These are phyloP conservation scores for Thera britannica DNA, from an alignment of 2,888 invertebrate genomes.

Conservation along the genomic window DNA sequence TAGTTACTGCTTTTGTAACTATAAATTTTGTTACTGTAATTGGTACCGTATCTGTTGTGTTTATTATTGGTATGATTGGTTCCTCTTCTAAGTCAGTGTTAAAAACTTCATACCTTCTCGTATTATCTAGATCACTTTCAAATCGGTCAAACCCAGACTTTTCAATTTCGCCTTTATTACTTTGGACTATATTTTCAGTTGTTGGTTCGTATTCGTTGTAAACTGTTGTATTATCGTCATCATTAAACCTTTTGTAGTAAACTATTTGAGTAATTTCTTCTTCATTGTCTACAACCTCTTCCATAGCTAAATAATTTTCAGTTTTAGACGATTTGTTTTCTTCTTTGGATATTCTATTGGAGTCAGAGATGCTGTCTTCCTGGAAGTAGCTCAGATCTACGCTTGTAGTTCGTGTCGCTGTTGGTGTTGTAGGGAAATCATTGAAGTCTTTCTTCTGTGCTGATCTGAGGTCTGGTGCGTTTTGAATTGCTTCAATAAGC, in stretches of 20 bases:
- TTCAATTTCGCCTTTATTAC: constrained; percentile 38
- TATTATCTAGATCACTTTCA: constrained; percentile 21
- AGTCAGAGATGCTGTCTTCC: constrained; percentile 23
- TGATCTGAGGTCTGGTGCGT: constrained; percentile 67
- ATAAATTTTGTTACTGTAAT: constrained; percentile 25
- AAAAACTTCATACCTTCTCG: constrained; percentile 45
- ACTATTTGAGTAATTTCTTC: constrained; percentile 24
- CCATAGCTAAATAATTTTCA: constrained; percentile 1
- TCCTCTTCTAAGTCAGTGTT: constrained; percentile 40
- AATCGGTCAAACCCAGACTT: constrained; percentile 43
- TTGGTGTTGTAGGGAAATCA: constrained; percentile 24
- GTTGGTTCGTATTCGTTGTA: constrained; percentile 19
- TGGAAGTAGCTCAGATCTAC: constrained; percentile 6
- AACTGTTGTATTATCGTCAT: constrained; percentile 16
- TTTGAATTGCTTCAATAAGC: constrained; percentile 71
- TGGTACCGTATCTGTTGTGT: constrained; percentile 2
- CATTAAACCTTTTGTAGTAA: constrained; percentile 24
- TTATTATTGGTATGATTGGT: constrained; percentile 34
- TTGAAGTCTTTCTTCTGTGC: constrained; percentile 55
- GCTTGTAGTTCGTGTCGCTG: constrained; percentile 9
- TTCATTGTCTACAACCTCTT: constrained; percentile 7
- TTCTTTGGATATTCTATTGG: constrained; percentile 28
- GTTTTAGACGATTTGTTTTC: constrained; percentile 13
- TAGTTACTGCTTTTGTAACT: constrained; percentile 16
- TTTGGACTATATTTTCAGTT: constrained; percentile 16